A percentile compares a stretch with the other conserved stretches of the same genome.
These are phyloP conservation scores for Silurus asotus DNA, from an alignment of 2,113 vertebrate genomes.

Conservation along the genomic window DNA sequence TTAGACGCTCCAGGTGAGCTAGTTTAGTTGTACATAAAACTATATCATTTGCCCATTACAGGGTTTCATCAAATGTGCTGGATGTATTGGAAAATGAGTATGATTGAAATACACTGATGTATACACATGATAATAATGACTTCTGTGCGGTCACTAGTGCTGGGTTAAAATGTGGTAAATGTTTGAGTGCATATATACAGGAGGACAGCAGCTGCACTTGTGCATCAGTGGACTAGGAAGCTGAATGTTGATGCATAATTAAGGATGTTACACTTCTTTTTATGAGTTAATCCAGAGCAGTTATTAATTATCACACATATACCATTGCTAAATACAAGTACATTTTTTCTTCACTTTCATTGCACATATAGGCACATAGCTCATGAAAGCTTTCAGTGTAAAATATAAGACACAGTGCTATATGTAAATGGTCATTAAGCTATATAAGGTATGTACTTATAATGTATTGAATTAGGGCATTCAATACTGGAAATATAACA, in stretches of 20 bases:
- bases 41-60: conserved; percentile 4
- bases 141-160: background rate
- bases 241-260: background rate
- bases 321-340: background rate
- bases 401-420: background rate
- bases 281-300: background rate
- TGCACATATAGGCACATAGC: background rate
- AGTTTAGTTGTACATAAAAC: too few relatives aligned
- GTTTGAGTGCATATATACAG: background rate
- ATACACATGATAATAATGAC: background rate
- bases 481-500: background rate
- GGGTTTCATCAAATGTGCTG: background rate
- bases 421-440: background rate
- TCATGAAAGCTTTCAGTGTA: background rate
- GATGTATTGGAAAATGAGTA: background rate
- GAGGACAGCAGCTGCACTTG: background rate
- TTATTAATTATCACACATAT: background rate
- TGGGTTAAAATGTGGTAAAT: background rate
- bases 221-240: background rate
- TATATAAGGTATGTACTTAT: too few relatives aligned
- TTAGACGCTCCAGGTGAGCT: conserved; percentile 83
- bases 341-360: background rate
- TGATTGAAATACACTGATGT: background rate
- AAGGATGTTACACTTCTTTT: background rate
- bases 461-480: background rate